Evolutionary conservation across 2,113 vertebrate species (phyloP), one percentile per base, ranked within the genome.

Genomic region (Melospiza melodia): DNA sequence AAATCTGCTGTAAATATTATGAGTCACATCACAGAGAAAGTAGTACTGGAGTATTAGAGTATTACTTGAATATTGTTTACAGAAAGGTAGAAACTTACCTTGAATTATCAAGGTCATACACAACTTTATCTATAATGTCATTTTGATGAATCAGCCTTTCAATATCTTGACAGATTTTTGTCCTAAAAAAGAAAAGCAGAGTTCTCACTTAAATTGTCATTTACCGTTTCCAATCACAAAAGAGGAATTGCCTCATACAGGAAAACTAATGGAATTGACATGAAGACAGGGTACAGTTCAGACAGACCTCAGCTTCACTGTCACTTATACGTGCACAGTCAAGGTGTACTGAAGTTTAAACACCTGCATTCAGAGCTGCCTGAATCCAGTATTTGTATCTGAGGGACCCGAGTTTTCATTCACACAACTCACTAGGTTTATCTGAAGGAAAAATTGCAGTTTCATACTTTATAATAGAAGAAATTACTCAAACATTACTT

Each of bases 141-240:
- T 98, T 98, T n/a, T 99, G 98, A 97, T 99, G 98, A 97, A 99
- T 99, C 90, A 99, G 97, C 85, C 99, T 98, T 97, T 99, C 99
- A 83, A 99, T 99, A 97, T 99, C 99, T 97, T 99, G 99, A 94
- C 98, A 99, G 91, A 99, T 99, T 98, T 99, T 99, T 66, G 98
- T 98, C 97, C 99, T 99, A 27, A 76, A 67, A 76, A 35, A 31
- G 93, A 83, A 54, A 96, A 91, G 73, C 18, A 97, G 30, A 95
- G 28, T 17, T 87, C 12, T 93, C 41, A 90, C 51, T 66, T 71
- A 94, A 93, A 51, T 43, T 55, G 31, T 62, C 79, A 52, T 20
- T 77, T 22, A 46, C 5, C 22, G 3, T 59, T 97, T 80, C 16
- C 46, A 66, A 19, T 14, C 65, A 86, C 10, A 69, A 67, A 79